Evolutionary conservation across 92 coral and sea anemone species (phyloP).

Genomic region (Isaurus tuberculatus): DNA sequence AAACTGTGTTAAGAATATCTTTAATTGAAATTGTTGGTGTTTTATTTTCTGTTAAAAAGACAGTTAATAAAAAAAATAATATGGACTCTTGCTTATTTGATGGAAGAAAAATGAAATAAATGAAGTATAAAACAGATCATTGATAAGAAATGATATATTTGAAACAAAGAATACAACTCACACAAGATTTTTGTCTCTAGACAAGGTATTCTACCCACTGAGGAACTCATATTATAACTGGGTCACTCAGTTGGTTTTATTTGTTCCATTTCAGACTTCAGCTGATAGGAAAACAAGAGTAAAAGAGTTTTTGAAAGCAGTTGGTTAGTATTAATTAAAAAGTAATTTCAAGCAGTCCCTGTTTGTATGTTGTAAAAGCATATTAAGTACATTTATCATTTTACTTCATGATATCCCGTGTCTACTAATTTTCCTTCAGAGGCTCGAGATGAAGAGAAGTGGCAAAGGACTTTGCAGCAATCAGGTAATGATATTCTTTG

Average conservation of each 20-base stretch:
- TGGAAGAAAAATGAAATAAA: too few relatives aligned
- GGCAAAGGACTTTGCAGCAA: conserved; percentile 66
- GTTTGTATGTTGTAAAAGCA: too few relatives aligned
- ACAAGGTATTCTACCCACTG: too few relatives aligned
- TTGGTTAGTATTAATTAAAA: conserved; percentile 52
- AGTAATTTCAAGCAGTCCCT: background rate
- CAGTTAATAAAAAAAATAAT: too few relatives aligned
- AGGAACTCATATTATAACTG: too few relatives aligned
- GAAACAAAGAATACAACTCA: too few relatives aligned
- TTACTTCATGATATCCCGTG: background rate
- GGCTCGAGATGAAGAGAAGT: conserved; percentile 78
- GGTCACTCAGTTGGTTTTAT: background rate
- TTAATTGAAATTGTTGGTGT: too few relatives aligned
- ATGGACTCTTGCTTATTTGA: too few relatives aligned
- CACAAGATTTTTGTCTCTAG: too few relatives aligned
- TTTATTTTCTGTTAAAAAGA: too few relatives aligned
- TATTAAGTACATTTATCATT: background rate
- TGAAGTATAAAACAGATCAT: too few relatives aligned
- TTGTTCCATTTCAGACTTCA: conserved; percentile 20
- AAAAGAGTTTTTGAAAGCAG: conserved; percentile 77
- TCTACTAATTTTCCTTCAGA: conserved; percentile 37
- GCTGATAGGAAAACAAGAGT: conserved; percentile 74
- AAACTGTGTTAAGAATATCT: background rate
- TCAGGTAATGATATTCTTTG: conserved; percentile 39
- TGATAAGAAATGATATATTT: too few relatives aligned